Conservation (phyloP, 2,888 invertebrate species). For the Dynastes grantii region DNA sequence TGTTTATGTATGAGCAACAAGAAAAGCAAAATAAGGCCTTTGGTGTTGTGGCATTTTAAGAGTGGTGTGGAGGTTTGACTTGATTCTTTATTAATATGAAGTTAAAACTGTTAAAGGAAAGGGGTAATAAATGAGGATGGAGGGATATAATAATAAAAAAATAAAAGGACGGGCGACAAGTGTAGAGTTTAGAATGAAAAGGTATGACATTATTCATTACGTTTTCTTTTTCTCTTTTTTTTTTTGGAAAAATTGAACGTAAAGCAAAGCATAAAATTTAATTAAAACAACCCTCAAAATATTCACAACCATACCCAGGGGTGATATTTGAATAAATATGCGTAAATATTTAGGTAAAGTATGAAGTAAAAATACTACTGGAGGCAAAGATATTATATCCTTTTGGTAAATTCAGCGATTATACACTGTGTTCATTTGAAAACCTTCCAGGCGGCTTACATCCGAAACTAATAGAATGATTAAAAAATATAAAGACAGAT, state of each 20-base stretch:
- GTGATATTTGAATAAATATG: slow-evolving; percentile 25
- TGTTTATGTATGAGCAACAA: slow-evolving; percentile 36
- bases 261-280: slow-evolving; percentile 34
- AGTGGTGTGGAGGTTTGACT: slow-evolving; percentile 5
- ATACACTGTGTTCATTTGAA: too few species aligned
- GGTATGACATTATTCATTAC: slow-evolving; percentile 17
- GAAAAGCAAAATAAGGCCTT: slow-evolving; percentile 32
- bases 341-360: slow-evolving; percentile 32
- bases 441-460: too few species aligned
- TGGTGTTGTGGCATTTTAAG: background rate
- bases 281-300: slow-evolving; percentile 30
- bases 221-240: background rate
- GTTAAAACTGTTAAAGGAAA: slow-evolving; percentile 38
- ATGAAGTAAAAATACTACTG: background rate
- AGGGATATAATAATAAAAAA: slow-evolving; percentile 22
- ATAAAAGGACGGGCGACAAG: background rate
- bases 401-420: slow-evolving; percentile 10
- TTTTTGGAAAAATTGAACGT: slow-evolving; percentile 14
- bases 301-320: background rate
- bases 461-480: too few species aligned
- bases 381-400: background rate
- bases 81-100: slow-evolving; percentile 33
- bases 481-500: too few species aligned
- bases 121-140: background rate
- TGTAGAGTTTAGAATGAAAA: background rate